These are phyloP conservation scores for Platanista minor DNA, from an alignment of 2,113 vertebrate species.

Conservation along the genomic window DNA sequence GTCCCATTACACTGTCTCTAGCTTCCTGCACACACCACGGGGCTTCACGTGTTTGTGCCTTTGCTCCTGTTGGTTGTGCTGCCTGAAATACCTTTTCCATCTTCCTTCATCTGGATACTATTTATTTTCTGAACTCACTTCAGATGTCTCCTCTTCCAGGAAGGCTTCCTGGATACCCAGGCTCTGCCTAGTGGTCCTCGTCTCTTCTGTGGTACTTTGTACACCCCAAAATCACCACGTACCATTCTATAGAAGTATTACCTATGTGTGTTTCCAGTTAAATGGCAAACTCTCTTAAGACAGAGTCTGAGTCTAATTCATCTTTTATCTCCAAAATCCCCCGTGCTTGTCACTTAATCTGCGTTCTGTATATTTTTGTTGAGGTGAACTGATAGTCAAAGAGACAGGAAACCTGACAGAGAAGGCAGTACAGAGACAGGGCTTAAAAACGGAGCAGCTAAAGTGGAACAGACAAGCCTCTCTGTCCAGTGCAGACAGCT, in stretches of 20 bases:
- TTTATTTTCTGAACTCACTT: background rate
- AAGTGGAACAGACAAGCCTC: background rate
- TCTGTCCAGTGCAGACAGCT: background rate
- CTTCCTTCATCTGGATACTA: background rate
- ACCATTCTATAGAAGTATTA: background rate
- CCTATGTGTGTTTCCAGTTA: background rate
- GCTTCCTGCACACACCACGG: background rate
- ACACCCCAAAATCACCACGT: background rate
- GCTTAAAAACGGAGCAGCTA: background rate
- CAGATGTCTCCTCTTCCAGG: background rate
- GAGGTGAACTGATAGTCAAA: background rate
- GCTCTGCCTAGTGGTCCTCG: background rate
- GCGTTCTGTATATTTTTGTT: background rate
- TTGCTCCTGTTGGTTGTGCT: background rate
- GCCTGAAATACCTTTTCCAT: background rate
- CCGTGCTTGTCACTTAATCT: background rate
- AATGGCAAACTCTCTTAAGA: background rate
- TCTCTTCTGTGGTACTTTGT: background rate
- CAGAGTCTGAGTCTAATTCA: background rate
- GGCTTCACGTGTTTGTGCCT: background rate
- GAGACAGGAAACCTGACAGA: background rate
- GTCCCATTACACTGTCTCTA: background rate
- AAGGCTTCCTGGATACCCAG: background rate
- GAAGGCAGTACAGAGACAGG: background rate
- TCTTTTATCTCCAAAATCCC: background rate